phyloP scores from a whole-genome alignment of 2,888 invertebrate species.

The Euzophera pinguis region DNA sequence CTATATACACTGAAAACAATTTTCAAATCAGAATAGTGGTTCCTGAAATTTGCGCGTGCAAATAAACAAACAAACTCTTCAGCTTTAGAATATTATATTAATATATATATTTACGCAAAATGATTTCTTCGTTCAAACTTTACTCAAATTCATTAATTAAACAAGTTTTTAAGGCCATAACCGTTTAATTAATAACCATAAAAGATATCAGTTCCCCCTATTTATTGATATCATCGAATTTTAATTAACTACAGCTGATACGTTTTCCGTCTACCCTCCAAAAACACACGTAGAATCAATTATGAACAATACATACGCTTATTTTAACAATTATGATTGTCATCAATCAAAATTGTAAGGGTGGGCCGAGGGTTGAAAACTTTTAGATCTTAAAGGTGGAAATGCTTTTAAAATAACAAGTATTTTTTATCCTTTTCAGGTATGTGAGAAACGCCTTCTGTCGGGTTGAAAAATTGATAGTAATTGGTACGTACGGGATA shows the following conservation, averaged over 20 bases:
- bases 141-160: too few species aligned
- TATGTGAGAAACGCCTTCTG: constrained; percentile 14
- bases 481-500: background rate
- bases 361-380: constrained; percentile 35
- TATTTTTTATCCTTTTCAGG: constrained; percentile 21
- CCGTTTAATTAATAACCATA: background rate
- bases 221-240: constrained; percentile 1
- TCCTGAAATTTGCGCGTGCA: too few species aligned
- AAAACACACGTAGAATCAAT: constrained; percentile 11
- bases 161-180: too few species aligned
- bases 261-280: constrained; percentile 1
- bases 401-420: constrained; percentile 14
- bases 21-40: too few species aligned
- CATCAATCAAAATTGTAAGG: constrained; percentile 49
- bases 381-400: constrained; percentile 24
- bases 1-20: too few species aligned
- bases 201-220: background rate
- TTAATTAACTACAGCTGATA: constrained; percentile 1
- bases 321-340: constrained; percentile 49
- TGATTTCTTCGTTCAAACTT: too few species aligned
- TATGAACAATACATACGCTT: constrained; percentile 15
- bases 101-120: too few species aligned
- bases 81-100: too few species aligned
- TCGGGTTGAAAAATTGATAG: background rate
- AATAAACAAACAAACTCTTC: too few species aligned